phyloP scores from a whole-genome alignment of 2,888 invertebrate genomes.

The Pomacea canaliculata region DNA sequence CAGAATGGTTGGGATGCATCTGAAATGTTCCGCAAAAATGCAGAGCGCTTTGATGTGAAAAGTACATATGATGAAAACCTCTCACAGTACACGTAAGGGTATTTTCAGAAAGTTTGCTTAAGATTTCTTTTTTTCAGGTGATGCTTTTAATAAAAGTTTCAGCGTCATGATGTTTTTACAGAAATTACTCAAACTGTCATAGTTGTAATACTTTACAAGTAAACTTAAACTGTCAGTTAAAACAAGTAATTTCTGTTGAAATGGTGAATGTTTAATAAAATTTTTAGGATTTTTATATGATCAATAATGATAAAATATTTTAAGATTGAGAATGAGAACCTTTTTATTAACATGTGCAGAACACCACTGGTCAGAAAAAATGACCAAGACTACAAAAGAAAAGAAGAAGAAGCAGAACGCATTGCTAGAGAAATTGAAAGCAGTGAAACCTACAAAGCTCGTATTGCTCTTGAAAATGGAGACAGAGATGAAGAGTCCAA shows the following conservation, averaged over 20 bases:
- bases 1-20: constrained; percentile 92
- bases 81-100: constrained; percentile 83
- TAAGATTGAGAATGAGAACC: too few species aligned
- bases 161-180: too few species aligned
- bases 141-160: too few species aligned
- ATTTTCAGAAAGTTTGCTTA: background rate
- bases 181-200: too few species aligned
- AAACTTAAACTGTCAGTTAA: too few species aligned
- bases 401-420: constrained; percentile 81
- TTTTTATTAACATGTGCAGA: background rate
- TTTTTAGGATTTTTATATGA: too few species aligned
- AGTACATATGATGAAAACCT: constrained; percentile 93
- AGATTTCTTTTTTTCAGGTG: too few species aligned
- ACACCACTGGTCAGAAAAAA: constrained; percentile 2
- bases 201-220: too few species aligned
- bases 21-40: constrained; percentile 97
- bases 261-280: too few species aligned
- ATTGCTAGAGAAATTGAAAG: constrained; percentile 94
- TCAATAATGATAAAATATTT: too few species aligned
- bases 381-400: background rate
- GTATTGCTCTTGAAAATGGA: constrained; percentile 86
- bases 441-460: constrained; percentile 84
- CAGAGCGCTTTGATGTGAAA: constrained; percentile 89
- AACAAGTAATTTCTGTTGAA: too few species aligned
- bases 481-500: constrained; percentile 81